Evolutionary conservation across 2,888 invertebrate species (phyloP), one percentile per base, ranked within the genome.

Genomic region (Nomada fucata): DNA sequence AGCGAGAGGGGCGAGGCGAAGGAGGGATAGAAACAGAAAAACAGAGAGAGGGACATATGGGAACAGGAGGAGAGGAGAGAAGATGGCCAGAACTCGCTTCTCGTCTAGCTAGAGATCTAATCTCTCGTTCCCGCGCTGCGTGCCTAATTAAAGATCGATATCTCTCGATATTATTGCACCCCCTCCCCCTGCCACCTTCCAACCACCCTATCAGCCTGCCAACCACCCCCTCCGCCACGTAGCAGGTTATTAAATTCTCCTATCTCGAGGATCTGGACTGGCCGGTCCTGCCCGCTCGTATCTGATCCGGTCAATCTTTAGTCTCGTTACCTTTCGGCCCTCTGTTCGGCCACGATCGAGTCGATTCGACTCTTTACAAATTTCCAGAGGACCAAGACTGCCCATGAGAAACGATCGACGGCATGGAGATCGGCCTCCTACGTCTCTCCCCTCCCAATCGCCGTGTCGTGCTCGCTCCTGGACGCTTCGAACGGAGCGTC

Each of bases 111-210:
- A 36, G 63, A 86, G 92, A 92, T 93, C 91, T 92, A 92, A 93
- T 93, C 93, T 91, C 72, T 82, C 90, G 90, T 92, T 92, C 92
- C 92, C 91, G 92, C 92, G 92, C 92, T 93, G 93, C 93, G 93
- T 93, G 92, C 92, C 94, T 94, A 94, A 94, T 94, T 94, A 93
- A 94, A 94, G 93, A 94, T 93, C 93, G 90, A 93, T 93, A 94
- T 94, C 93, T 93, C 86, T 82, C 93, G 92, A 93, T 93, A 93
- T 93, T 93, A 93, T 93, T 93, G 93, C 93, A 91, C 90, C 90
- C 90, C 90, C 89, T 75, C 76, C 81, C 83, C 80, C 69, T 77
- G 60, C 71, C 68, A 76, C 78, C 75, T 79, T 83, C 86, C 76
- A 83, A 69, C 82, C 83, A 76, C 73, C 79, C 77, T 63, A 77